A percentile compares a stretch with the other conserved stretches of the same genome.
Evolutionary conservation across 2,797 vertebrate species (phyloP).

Genomic region (Mormyrops attenuatus): DNA sequence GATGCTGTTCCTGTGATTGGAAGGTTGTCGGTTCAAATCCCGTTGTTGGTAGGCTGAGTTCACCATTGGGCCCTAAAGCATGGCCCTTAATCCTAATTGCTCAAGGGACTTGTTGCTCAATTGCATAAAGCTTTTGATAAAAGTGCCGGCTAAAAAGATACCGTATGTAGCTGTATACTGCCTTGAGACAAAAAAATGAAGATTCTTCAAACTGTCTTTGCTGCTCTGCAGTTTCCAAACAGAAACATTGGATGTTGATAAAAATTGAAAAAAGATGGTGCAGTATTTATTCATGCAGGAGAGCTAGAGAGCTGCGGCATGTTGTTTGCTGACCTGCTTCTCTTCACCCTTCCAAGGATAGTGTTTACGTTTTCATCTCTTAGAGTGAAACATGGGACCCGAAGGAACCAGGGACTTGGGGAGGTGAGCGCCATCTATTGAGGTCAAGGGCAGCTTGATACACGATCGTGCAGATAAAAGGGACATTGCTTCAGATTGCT

Average conservation of each 20-base stretch:
- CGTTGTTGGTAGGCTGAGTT: background rate
- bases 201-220: background rate
- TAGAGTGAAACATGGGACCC: background rate
- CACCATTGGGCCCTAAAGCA: background rate
- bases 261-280: background rate
- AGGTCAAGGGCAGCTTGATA: background rate
- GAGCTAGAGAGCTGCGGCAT: background rate
- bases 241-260: background rate
- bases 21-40: background rate
- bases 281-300: background rate
- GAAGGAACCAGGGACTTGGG: background rate
- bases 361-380: background rate
- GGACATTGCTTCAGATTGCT: background rate
- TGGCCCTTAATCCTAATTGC: background rate
- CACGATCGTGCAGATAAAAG: background rate
- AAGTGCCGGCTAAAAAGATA: background rate
- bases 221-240: background rate
- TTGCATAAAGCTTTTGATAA: background rate
- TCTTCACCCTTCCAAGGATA: background rate
- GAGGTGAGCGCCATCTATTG: background rate
- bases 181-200: background rate
- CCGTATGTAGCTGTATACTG: background rate
- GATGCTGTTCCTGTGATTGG: background rate
- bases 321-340: background rate
- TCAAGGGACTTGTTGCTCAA: background rate